Percentiles rank a stretch among this genome's conserved stretches.
phyloP scores from a whole-genome alignment of 1,140 invertebrate genomes.

The Hyposmocoma kahamanoa region DNA sequence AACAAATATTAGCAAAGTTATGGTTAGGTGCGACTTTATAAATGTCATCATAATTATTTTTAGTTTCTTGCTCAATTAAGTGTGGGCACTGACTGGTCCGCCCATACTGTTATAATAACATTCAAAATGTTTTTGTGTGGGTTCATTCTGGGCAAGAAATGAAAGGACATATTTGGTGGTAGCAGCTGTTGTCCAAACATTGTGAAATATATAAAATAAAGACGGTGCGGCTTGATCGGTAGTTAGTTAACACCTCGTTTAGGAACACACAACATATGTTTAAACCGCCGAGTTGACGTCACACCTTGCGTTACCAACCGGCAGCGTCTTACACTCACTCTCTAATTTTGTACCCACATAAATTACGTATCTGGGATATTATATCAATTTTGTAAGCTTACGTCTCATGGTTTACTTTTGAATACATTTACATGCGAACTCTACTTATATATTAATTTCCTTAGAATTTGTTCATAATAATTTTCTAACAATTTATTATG shows the following conservation, averaged over 20 bases:
- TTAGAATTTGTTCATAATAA: too few relatives aligned
- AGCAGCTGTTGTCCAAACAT: constrained; percentile 12
- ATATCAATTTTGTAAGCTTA: too few relatives aligned
- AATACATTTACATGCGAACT: too few relatives aligned
- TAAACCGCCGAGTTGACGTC: background rate
- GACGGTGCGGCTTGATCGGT: background rate
- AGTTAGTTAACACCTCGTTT: background rate
- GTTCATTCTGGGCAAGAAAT: constrained; percentile 20
- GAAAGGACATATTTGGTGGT: constrained; percentile 25
- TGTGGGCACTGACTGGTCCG: constrained; percentile 42
- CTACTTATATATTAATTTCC: too few relatives aligned
- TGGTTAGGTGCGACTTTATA: background rate
- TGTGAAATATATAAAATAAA: background rate
- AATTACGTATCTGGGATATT: too few relatives aligned
- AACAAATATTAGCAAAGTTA: constrained; percentile 4
- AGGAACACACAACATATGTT: background rate
- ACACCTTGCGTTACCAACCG: background rate
- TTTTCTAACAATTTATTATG: too few relatives aligned
- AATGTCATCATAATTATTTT: constrained; percentile 24
- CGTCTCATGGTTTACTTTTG: too few relatives aligned
- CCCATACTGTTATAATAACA: constrained; percentile 34
- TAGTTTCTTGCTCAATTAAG: constrained; percentile 27
- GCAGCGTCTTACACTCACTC: too few relatives aligned
- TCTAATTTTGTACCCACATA: too few relatives aligned
- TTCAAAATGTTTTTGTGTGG: too few relatives aligned